A percentile compares a stretch with the other conserved stretches of the same genome.
Conservation (phyloP, 1,140 invertebrate species). For the Bombus waltoni region DNA sequence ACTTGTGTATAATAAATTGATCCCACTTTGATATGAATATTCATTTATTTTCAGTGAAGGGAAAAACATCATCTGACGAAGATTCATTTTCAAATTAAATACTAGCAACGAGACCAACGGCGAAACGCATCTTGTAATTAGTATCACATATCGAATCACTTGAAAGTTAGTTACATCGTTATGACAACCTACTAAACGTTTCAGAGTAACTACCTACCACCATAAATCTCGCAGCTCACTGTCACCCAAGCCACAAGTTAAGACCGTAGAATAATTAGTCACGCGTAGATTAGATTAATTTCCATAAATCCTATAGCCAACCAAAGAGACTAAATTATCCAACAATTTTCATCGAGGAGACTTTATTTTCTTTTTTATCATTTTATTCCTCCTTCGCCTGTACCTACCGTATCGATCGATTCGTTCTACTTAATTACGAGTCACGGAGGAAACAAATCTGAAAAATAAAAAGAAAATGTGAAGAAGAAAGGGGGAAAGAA, state of each 20-base stretch:
- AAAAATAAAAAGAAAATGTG: not conserved
- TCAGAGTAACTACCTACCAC: conserved; percentile 1
- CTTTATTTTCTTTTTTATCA: not conserved
- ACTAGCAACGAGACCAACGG: too few relatives aligned
- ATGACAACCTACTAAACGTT: conserved; percentile 22
- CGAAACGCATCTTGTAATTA: not conserved
- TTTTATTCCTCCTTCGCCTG: too few relatives aligned
- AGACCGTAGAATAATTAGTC: conserved; percentile 27
- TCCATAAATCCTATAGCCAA: conserved; percentile 3
- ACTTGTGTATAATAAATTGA: not conserved
- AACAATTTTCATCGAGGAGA: not conserved
- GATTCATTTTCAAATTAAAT: not conserved
- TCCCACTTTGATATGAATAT: not conserved
- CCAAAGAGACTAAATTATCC: not conserved
- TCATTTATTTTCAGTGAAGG: not conserved
- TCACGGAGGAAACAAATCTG: not conserved
- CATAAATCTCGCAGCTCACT: conserved; percentile 34
- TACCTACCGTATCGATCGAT: not conserved
- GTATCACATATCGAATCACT: conserved; percentile 10
- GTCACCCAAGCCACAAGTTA: conserved; percentile 12
- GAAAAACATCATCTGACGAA: not conserved
- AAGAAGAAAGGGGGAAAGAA: not conserved
- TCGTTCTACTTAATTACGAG: not conserved
- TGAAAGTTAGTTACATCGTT: not conserved
- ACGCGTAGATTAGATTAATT: conserved; percentile 3